These are phyloP conservation scores for Hystrix brachyura DNA, from an alignment of 2,113 vertebrate genomes.

Conservation along the genomic window DNA sequence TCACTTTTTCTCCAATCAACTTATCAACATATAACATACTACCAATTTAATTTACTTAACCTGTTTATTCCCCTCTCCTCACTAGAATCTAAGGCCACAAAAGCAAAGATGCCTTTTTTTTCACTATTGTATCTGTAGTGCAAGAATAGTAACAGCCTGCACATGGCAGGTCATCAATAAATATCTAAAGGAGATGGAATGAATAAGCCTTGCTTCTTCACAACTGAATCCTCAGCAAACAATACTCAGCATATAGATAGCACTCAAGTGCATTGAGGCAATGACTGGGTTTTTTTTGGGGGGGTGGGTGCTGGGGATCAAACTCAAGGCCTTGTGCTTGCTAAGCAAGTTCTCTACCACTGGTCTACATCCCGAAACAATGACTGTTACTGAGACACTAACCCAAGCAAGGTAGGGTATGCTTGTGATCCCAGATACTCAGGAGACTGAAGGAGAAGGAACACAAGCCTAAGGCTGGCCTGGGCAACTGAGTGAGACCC, in stretches of 20 bases:
- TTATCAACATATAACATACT: not conserved
- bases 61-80: not conserved
- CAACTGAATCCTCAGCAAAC: not conserved
- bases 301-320: too few relatives aligned
- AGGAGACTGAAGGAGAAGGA: not conserved
- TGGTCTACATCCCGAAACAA: too few relatives aligned
- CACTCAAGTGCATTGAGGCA: conserved; percentile 7
- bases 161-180: not conserved
- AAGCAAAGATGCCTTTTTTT: not conserved
- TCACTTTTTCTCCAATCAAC: conserved; percentile 42
- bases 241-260: not conserved
- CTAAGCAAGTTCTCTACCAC: not conserved
- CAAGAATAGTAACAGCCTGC: not conserved
- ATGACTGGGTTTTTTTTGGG: not conserved
- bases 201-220: not conserved
- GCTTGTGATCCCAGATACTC: not conserved
- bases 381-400: not conserved
- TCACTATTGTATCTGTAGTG: not conserved
- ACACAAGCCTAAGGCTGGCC: not conserved
- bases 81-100: conserved; percentile 6
- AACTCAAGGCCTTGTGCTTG: too few relatives aligned
- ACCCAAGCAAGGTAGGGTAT: not conserved
- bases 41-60: not conserved
- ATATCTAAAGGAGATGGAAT: not conserved
- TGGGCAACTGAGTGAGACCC: not conserved